A percentile compares a stretch with the other conserved stretches of the same genome.
Conservation (phyloP, 2,888 invertebrate species). For the Notodonta ziczac region DNA sequence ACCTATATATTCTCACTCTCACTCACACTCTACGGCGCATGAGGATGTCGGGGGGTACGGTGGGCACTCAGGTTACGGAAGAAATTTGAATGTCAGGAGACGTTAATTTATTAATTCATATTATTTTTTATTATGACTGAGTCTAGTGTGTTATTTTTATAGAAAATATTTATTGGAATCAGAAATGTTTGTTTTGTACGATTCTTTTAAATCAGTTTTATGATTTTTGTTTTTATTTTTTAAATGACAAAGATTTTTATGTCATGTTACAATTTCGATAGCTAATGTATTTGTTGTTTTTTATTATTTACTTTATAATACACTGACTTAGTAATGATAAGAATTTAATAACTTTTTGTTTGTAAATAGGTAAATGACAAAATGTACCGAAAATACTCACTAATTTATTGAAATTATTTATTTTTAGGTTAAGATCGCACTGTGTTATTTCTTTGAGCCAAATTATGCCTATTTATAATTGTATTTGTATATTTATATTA, state of each 20-base stretch:
- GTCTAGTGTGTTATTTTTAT: neutral
- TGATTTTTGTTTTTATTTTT: neutral
- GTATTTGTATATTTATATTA: neutral
- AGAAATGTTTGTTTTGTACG: neutral
- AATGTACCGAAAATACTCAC: slow-evolving; percentile 19
- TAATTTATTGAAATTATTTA: slow-evolving; percentile 48
- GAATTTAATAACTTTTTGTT: neutral
- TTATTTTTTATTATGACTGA: neutral
- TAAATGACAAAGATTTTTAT: too few relatives aligned
- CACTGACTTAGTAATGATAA: neutral
- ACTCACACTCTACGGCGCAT: slow-evolving; percentile 85
- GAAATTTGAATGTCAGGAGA: slow-evolving; percentile 63
- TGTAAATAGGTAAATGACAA: slow-evolving; percentile 12
- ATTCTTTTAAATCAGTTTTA: neutral
- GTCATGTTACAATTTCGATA: too few relatives aligned
- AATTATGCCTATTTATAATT: neutral
- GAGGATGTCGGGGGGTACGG: slow-evolving; percentile 84
- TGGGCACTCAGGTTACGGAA: slow-evolving; percentile 83
- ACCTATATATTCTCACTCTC: slow-evolving; percentile 89
- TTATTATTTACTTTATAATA: neutral
- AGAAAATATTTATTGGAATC: neutral
- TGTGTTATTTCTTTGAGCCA: neutral
- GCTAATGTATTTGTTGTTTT: neutral
- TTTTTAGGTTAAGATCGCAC: slow-evolving; percentile 29
- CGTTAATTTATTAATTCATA: slow-evolving; percentile 36